phyloP scores from a whole-genome alignment of 1,140 invertebrate genomes.

The Drosophila kepulauana region DNA sequence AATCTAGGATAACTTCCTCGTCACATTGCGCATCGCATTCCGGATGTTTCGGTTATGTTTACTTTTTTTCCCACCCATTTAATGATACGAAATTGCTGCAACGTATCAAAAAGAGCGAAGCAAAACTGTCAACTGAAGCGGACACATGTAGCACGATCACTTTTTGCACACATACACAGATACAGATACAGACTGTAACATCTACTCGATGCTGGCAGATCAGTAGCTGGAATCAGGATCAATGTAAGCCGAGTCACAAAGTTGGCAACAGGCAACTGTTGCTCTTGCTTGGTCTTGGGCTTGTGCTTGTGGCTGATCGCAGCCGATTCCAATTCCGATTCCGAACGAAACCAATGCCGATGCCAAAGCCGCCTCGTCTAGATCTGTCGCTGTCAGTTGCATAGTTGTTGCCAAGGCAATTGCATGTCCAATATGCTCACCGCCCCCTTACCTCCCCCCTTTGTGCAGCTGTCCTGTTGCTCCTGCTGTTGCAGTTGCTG shows the following conservation, averaged over 20 bases:
- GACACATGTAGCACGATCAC: slow-evolving; percentile 80
- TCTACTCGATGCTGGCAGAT: slow-evolving; percentile 50
- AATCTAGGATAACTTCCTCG: slow-evolving; percentile 20
- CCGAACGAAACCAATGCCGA: slow-evolving; percentile 30
- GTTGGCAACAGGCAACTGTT: background rate
- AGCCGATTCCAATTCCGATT: slow-evolving; percentile 12
- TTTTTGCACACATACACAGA: slow-evolving; percentile 50
- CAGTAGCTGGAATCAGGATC: slow-evolving; percentile 81
- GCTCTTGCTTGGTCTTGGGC: background rate
- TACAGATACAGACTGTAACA: background rate
- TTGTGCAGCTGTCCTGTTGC: background rate
- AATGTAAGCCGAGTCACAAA: slow-evolving; percentile 65
- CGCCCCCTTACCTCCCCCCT: slow-evolving; percentile 6
- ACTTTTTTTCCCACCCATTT: slow-evolving; percentile 63
- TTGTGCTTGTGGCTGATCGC: slow-evolving; percentile 3
- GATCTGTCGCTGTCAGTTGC: slow-evolving; percentile 79
- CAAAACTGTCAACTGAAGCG: slow-evolving; percentile 72
- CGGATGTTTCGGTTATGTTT: slow-evolving; percentile 10
- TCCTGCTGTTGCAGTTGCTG: background rate
- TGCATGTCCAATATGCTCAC: slow-evolving; percentile 65
- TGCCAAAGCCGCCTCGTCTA: slow-evolving; percentile 61
- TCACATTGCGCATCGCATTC: slow-evolving; percentile 16
- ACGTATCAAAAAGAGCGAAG: slow-evolving; percentile 61
- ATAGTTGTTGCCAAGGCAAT: slow-evolving; percentile 77
- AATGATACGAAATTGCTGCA: slow-evolving; percentile 49